A percentile compares a stretch with the other conserved stretches of the same genome.
These are phyloP conservation scores for Latrodectus hesperus DNA, from an alignment of 2,888 invertebrate species.

Conservation along the genomic window DNA sequence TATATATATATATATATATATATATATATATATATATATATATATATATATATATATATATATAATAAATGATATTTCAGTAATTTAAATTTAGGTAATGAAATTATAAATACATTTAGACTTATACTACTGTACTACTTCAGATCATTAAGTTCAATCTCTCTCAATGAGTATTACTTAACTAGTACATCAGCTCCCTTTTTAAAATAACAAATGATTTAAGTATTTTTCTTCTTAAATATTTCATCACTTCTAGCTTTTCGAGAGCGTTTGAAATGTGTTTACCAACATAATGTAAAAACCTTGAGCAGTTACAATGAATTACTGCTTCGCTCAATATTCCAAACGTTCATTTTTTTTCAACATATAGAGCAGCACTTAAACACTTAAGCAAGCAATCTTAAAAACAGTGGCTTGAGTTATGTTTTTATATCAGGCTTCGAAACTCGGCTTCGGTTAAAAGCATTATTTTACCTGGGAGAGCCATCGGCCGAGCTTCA, in stretches of 20 bases:
- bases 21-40: too few species aligned
- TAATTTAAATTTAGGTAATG: too few species aligned
- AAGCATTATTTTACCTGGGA: constrained; percentile 27
- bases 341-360: background rate
- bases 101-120: too few species aligned
- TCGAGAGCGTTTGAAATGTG: background rate
- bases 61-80: too few species aligned
- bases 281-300: background rate
- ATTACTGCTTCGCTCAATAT: background rate
- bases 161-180: too few species aligned
- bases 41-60: too few species aligned
- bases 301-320: background rate
- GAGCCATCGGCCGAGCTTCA: constrained; percentile 8
- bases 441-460: background rate
- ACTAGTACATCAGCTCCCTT: too few species aligned
- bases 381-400: background rate
- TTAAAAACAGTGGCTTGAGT: background rate
- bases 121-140: too few species aligned
- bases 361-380: background rate
- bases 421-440: too few species aligned
- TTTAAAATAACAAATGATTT: too few species aligned
- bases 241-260: background rate
- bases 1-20: too few species aligned
- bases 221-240: background rate
- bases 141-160: too few species aligned